Evolutionary conservation across 2,113 vertebrate species (phyloP), one percentile per base, ranked within the genome.

Genomic region (Anguilla rostrata): DNA sequence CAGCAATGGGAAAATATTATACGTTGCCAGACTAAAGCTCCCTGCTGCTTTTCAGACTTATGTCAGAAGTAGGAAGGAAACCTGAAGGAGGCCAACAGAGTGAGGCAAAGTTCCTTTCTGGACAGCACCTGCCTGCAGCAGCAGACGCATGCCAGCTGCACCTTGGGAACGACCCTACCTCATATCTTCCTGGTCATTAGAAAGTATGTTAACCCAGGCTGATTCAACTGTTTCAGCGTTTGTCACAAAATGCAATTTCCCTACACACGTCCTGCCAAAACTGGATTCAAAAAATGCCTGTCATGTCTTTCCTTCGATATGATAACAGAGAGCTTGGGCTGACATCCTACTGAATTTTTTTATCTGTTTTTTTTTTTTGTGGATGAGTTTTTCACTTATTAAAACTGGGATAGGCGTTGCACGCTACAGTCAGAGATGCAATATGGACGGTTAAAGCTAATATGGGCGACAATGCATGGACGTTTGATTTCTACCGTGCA

Each of bases 261-360:
- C n/a, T 29, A 40, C 39, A 41, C 6, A 34, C 71, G 34, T 34
- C 29, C 26, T 75, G 29, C 71, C 71, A n/a, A 86, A 86, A 86
- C 79, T 81, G 34, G 49, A 82, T 43, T 82, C 53, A 82, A 41
- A 29, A 71, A 57, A 20, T 63, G 46, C 39, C 29, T 81, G 46
- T n/a, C 53, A 26, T 66, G 18, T 26, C 5, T 41, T 41, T 82
- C 1, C 78, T 40, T 79, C n/a, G 18, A 57, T 20, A 15, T 15
- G 75, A 34, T 86, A 86, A 81, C 80, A n/a, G 66, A 56, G 34
- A 63, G 79, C 41, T 60, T 15, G 22, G 85, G 85, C 60, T 86
- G 57, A 20, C 43, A 12, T 53, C 22, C 49, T 80, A 66, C 18
- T 26, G 60, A 66, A 22, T 75, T 75, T 9, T 75, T 75, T 34